A percentile compares a stretch with the other conserved stretches of the same genome.
phyloP scores from a whole-genome alignment of 2,888 invertebrate genomes.

The Oxyscelio sp. region DNA sequence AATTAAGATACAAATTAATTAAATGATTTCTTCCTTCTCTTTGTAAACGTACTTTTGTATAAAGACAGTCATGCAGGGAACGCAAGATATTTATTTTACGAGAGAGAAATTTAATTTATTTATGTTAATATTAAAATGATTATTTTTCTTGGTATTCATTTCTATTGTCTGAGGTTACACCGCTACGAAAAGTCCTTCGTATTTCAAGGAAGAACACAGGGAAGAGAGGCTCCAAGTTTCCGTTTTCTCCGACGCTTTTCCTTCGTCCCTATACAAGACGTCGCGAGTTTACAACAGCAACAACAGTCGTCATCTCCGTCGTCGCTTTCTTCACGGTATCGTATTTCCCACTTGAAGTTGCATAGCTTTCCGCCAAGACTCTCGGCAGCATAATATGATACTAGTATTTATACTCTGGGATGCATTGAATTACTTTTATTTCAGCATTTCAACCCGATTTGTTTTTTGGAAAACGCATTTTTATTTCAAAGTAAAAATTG shows the following conservation, averaged over 20 bases:
- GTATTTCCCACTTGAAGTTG: slow-evolving; percentile 67
- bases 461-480: not conserved
- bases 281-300: slow-evolving; percentile 54
- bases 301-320: slow-evolving; percentile 63
- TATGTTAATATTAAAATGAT: slow-evolving; percentile 19
- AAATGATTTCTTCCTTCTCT: too few relatives aligned
- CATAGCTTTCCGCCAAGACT: slow-evolving; percentile 58
- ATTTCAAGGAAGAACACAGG: slow-evolving; percentile 49
- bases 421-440: slow-evolving; percentile 65
- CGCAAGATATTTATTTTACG: too few relatives aligned
- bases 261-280: slow-evolving; percentile 40
- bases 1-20: too few relatives aligned
- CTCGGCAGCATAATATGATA: slow-evolving; percentile 57
- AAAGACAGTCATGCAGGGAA: too few relatives aligned
- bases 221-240: slow-evolving; percentile 27
- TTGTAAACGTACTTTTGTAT: too few relatives aligned
- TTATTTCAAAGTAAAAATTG: slow-evolving; percentile 16
- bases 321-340: slow-evolving; percentile 54
- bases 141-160: slow-evolving; percentile 38
- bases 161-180: slow-evolving; percentile 53
- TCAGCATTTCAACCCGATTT: slow-evolving; percentile 48
- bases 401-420: slow-evolving; percentile 43
- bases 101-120: not conserved
- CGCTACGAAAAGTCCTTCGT: slow-evolving; percentile 34
- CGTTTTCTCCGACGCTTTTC: slow-evolving; percentile 43